Percentiles rank a stretch among this genome's conserved stretches.
phyloP scores from a whole-genome alignment of 1,140 invertebrate species.

The Macrosteles quadrilineatus region DNA sequence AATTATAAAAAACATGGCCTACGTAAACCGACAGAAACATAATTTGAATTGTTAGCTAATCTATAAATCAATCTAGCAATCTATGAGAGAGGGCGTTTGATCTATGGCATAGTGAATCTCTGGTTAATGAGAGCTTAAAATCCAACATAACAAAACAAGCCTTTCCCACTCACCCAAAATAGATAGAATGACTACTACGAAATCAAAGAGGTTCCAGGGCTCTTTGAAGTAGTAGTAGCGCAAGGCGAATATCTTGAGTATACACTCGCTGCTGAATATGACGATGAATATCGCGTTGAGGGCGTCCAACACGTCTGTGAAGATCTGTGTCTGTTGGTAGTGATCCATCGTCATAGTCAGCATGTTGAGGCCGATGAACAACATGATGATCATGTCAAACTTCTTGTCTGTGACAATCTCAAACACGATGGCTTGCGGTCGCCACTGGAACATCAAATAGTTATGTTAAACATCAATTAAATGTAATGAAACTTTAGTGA shows the following conservation, averaged over 20 bases:
- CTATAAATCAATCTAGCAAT: too few species aligned
- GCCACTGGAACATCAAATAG: conserved; percentile 93
- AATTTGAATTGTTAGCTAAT: too few species aligned
- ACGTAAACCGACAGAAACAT: too few species aligned
- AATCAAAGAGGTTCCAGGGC: conserved; percentile 99
- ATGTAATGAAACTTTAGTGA: too few species aligned
- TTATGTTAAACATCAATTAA: too few species aligned
- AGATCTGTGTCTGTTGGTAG: conserved; percentile 83
- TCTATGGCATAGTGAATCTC: too few species aligned
- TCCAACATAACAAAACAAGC: too few species aligned
- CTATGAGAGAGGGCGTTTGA: too few species aligned
- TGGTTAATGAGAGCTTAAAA: too few species aligned
- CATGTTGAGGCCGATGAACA: conserved; percentile 99
- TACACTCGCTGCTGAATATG: conserved; percentile 96
- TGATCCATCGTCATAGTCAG: conserved; percentile 98
- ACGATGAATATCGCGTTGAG: conserved; percentile 98
- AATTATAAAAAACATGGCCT: too few species aligned
- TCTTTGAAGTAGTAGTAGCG: conserved; percentile 98
- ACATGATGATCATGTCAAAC: conserved; percentile 99
- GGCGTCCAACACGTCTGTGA: conserved; percentile 81
- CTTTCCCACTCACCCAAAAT: conserved; percentile 84
- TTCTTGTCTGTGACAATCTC: conserved; percentile 97
- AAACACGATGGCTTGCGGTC: conserved; percentile 93
- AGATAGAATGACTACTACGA: conserved; percentile 97
- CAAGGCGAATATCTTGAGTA: conserved; percentile 96